phyloP scores from a whole-genome alignment of 2,888 invertebrate species.

The Branchipolynoe longqiensis region DNA sequence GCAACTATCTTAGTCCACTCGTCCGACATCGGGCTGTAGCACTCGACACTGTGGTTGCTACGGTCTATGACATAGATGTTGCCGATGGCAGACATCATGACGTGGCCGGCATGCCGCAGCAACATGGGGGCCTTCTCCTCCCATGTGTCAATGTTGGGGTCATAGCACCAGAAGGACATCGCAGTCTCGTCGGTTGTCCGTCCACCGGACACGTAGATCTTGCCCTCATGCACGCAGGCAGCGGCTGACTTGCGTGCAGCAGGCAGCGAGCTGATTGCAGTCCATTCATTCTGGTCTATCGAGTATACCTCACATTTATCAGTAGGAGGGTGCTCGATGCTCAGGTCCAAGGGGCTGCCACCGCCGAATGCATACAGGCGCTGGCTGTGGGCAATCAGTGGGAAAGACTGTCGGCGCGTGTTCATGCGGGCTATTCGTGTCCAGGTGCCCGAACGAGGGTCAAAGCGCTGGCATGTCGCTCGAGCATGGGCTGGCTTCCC shows the following conservation, averaged over 20 bases:
- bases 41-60: slow-evolving; percentile 51
- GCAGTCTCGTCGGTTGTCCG: slow-evolving; percentile 59
- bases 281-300: slow-evolving; percentile 62
- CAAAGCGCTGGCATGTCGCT: slow-evolving; percentile 61
- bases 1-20: slow-evolving; percentile 60
- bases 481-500: slow-evolving; percentile 64
- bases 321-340: slow-evolving; percentile 61
- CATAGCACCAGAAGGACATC: slow-evolving; percentile 61
- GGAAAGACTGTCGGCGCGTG: slow-evolving; percentile 61
- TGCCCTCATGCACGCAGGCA: slow-evolving; percentile 53
- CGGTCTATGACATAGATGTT: slow-evolving; percentile 61
- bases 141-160: slow-evolving; percentile 52
- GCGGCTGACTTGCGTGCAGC: slow-evolving; percentile 59
- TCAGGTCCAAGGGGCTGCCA: slow-evolving; percentile 54
- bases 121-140: slow-evolving; percentile 58
- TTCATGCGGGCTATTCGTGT: slow-evolving; percentile 60
- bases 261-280: slow-evolving; percentile 50
- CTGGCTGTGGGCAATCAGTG: slow-evolving; percentile 52
- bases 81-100: slow-evolving; percentile 53
- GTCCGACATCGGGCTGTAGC: slow-evolving; percentile 25
- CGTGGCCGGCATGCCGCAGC: slow-evolving; percentile 62
- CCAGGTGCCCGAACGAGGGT: slow-evolving; percentile 60
- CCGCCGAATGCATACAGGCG: slow-evolving; percentile 63
- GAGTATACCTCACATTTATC: slow-evolving; percentile 62
- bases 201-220: slow-evolving; percentile 63